Percentiles rank a stretch among this genome's conserved stretches.
Evolutionary conservation across 2,113 vertebrate species (phyloP).

Genomic region (Physeter macrocephalus): DNA sequence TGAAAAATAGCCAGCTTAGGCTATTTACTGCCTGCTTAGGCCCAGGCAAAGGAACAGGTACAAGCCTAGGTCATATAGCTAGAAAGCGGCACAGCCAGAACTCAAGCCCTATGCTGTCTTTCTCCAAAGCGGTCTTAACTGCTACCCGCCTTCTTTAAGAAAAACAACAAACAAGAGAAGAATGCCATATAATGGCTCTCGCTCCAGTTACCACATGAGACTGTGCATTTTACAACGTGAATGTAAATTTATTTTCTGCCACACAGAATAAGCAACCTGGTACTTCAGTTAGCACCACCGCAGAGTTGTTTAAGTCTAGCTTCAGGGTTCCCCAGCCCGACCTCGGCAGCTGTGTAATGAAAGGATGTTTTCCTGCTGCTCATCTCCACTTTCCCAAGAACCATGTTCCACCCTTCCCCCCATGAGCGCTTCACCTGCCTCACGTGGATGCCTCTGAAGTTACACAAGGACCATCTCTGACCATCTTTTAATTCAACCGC

Average conservation of each 20-base stretch:
- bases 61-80: not conserved
- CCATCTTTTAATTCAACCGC: not conserved
- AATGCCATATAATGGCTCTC: not conserved
- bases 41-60: not conserved
- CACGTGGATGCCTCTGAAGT: not conserved
- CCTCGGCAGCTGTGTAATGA: not conserved
- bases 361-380: not conserved
- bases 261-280: not conserved
- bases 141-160: not conserved
- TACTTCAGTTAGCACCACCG: not conserved
- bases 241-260: not conserved
- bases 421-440: not conserved
- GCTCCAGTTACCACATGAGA: not conserved
- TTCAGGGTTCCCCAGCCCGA: not conserved
- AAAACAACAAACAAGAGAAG: not conserved
- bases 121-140: not conserved
- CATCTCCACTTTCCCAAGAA: not conserved
- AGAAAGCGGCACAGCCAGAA: not conserved
- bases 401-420: not conserved
- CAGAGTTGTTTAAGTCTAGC: not conserved
- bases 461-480: rapidly evolving
- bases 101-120: not conserved
- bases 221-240: not conserved
- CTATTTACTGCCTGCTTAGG: no score
- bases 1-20: not conserved